These are phyloP conservation scores for Cichladusa arquata DNA, from an alignment of 2,113 vertebrate species.

Conservation along the genomic window DNA sequence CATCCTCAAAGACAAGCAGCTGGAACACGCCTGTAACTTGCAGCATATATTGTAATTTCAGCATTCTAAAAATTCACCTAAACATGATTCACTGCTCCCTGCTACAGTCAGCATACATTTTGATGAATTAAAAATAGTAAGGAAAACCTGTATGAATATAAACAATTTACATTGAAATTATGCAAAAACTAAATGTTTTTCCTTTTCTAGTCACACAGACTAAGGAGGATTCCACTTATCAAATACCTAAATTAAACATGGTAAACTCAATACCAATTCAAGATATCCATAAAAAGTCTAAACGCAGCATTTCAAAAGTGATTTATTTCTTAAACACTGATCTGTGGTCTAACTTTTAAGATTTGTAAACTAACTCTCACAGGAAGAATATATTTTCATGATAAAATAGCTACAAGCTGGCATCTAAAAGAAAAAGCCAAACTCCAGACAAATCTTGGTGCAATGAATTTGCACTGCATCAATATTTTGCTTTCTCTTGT, in stretches of 20 bases:
- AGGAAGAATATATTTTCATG: neutral
- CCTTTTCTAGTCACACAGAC: neutral
- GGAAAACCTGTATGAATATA: neutral
- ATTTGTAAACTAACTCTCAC: neutral
- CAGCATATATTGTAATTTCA: neutral
- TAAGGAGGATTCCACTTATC: neutral
- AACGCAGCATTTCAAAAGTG: neutral
- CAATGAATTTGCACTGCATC: neutral
- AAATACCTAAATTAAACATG: neutral
- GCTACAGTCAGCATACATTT: neutral
- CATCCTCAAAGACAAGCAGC: neutral
- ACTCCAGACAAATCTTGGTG: neutral
- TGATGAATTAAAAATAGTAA: neutral
- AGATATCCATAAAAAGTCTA: neutral
- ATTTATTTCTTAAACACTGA: neutral
- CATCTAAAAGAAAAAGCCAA: neutral
- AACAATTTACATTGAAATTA: neutral
- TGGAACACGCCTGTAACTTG: accelerated
- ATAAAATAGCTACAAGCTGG: neutral
- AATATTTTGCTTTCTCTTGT: neutral
- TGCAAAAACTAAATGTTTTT: neutral
- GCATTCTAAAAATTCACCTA: neutral
- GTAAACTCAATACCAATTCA: neutral
- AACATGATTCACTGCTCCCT: neutral
- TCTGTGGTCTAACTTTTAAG: neutral